Conservation (phyloP, 2,888 invertebrate species). For the Thera britannica region DNA sequence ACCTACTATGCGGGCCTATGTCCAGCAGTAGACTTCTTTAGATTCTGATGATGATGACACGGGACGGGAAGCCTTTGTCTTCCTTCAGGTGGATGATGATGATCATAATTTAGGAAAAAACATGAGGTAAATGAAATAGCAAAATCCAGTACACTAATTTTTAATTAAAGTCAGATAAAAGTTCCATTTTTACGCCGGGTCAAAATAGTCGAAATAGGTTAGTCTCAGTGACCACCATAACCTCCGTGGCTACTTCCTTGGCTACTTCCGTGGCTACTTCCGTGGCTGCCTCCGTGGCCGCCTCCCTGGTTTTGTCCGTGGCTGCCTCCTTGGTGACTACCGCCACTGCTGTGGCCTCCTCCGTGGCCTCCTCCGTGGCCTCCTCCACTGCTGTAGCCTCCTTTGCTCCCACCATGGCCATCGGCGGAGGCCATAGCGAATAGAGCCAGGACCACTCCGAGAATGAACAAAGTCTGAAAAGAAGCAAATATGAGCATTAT, state of each 20-base stretch:
- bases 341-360: constrained; percentile 5
- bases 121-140: too few relatives aligned
- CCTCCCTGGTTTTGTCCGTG: background rate
- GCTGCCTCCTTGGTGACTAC: constrained; percentile 3
- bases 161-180: too few relatives aligned
- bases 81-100: too few relatives aligned
- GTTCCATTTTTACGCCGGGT: too few relatives aligned
- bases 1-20: too few relatives aligned
- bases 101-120: too few relatives aligned
- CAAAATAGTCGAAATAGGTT: too few relatives aligned
- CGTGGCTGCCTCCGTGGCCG: constrained; percentile 20
- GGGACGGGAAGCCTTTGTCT: too few relatives aligned
- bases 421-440: constrained; percentile 44
- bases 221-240: background rate
- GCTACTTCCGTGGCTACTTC: constrained; percentile 40
- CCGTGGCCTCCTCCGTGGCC: constrained; percentile 34
- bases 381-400: constrained; percentile 45
- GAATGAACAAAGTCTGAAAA: constrained; percentile 48
- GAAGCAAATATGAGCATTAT: constrained; percentile 1
- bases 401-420: constrained; percentile 42
- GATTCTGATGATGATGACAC: too few relatives aligned
- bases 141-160: too few relatives aligned
- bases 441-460: constrained; percentile 45
- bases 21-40: too few relatives aligned
- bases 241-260: constrained; percentile 24